A percentile compares a stretch with the other conserved stretches of the same genome.
Conservation (phyloP, 2,797 vertebrate species). For the Gobio occitaniae region DNA sequence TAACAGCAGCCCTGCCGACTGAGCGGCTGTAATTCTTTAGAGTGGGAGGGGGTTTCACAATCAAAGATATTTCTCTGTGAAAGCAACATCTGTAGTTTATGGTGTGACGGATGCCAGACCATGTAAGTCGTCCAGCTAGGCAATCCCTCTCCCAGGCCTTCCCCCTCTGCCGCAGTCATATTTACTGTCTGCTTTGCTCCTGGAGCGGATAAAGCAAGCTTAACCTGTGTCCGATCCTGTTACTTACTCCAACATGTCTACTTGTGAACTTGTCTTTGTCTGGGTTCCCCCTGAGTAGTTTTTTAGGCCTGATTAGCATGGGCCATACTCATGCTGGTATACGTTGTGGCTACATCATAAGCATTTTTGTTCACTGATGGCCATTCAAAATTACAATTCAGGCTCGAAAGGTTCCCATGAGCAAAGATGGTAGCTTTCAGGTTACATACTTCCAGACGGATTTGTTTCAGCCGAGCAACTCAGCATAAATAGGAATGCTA, state of each 20-base stretch:
- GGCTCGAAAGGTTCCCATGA: not conserved
- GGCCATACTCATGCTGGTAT: too few relatives aligned
- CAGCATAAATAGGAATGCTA: not conserved
- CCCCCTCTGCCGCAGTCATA: conserved; percentile 33
- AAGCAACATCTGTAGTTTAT: conserved; percentile 55
- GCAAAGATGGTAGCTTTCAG: not conserved
- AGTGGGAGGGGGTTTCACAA: conserved; percentile 50
- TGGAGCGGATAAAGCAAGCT: conserved; percentile 51
- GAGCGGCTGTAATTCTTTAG: conserved; percentile 47
- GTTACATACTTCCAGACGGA: not conserved
- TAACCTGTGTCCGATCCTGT: conserved; percentile 55
- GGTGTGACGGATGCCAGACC: conserved; percentile 49
- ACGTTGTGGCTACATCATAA: not conserved
- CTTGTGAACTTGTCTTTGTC: conserved; percentile 39
- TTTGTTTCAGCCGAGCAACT: not conserved
- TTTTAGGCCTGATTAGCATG: not conserved
- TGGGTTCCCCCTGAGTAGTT: conserved; percentile 13
- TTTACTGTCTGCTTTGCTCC: conserved; percentile 48
- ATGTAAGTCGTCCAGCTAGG: conserved; percentile 56
- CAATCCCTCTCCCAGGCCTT: conserved; percentile 54
- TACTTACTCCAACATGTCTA: conserved; percentile 37
- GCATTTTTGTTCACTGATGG: not conserved
- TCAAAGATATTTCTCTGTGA: conserved; percentile 51
- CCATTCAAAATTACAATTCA: not conserved
- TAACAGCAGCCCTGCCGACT: conserved; percentile 5